Conservation (phyloP, 2,797 vertebrate genomes). For the Bovichtus variegatus region DNA sequence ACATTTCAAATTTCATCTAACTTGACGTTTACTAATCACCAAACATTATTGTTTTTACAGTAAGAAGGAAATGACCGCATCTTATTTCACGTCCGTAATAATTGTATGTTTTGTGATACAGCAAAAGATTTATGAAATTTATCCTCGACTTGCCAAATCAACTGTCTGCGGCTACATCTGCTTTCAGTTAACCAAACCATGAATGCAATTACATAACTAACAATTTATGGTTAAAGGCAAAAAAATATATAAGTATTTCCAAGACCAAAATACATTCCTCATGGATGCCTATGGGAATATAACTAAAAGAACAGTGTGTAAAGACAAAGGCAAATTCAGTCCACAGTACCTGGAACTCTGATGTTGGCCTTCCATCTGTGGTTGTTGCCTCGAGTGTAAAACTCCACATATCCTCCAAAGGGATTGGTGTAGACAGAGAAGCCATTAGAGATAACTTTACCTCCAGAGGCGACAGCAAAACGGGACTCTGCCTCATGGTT, state of each 20-base stretch:
- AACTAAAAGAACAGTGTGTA: background rate
- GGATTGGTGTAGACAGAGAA: conserved; percentile 92
- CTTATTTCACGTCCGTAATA: conserved; percentile 23
- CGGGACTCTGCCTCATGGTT: conserved; percentile 85
- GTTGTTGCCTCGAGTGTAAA: conserved; percentile 90
- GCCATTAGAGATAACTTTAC: conserved; percentile 92
- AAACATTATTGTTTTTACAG: conserved; percentile 3
- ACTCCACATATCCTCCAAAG: conserved; percentile 89
- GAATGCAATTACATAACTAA: conserved; percentile 47
- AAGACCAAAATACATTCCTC: conserved; percentile 44
- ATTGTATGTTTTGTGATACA: conserved; percentile 41
- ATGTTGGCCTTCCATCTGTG: conserved; percentile 93
- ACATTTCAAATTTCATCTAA: conserved; percentile 23
- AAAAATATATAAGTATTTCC: conserved; percentile 8
- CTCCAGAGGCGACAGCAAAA: conserved; percentile 88
- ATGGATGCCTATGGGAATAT: background rate
- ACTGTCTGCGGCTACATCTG: conserved; percentile 49
- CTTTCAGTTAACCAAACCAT: conserved; percentile 61
- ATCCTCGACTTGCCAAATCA: conserved; percentile 38
- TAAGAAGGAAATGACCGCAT: conserved; percentile 30
- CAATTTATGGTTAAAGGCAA: conserved; percentile 56
- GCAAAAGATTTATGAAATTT: conserved; percentile 36
- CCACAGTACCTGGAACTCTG: conserved; percentile 88
- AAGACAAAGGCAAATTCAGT: conserved; percentile 9
- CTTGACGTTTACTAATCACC: background rate